Evolutionary conservation across 2,797 vertebrate genomes (phyloP).

Genomic region (Megaceryle alcyon): DNA sequence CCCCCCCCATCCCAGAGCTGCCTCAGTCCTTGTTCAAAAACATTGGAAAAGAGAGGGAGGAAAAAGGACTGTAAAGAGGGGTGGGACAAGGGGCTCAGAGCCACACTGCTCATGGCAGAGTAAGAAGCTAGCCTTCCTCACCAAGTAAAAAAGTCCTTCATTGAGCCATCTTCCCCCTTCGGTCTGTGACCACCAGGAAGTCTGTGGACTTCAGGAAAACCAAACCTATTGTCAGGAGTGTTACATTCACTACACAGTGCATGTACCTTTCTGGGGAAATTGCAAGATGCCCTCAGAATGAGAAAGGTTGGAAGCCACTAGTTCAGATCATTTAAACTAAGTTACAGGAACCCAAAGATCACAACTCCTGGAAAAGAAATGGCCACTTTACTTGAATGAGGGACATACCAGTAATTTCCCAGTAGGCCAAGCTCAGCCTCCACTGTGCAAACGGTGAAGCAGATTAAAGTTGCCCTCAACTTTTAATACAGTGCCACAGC

Average conservation of each 20-base stretch:
- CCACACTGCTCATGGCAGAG: neutral
- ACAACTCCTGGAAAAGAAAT: neutral
- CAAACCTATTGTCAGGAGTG: neutral
- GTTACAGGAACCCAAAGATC: neutral
- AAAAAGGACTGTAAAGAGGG: neutral
- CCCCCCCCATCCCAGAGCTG: no score
- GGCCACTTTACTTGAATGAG: neutral
- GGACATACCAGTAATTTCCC: slow-evolving; percentile 47
- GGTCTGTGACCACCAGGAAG: neutral
- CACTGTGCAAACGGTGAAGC: neutral
- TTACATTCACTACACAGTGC: neutral
- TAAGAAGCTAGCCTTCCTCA: neutral
- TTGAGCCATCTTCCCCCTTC: neutral
- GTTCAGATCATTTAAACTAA: slow-evolving; percentile 13
- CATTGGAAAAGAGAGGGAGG: neutral
- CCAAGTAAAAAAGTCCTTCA: neutral
- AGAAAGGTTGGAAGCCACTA: neutral
- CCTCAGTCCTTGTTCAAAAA: neutral
- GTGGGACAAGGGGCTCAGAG: neutral
- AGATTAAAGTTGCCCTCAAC: slow-evolving; percentile 63
- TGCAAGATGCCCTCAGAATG: neutral
- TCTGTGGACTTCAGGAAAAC: neutral
- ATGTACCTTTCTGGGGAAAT: neutral
- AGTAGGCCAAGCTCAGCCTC: slow-evolving; percentile 18
- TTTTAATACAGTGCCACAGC: slow-evolving; percentile 49